Evolutionary conservation across 2,888 invertebrate species (phyloP).

Genomic region (Panorpa germanica): DNA sequence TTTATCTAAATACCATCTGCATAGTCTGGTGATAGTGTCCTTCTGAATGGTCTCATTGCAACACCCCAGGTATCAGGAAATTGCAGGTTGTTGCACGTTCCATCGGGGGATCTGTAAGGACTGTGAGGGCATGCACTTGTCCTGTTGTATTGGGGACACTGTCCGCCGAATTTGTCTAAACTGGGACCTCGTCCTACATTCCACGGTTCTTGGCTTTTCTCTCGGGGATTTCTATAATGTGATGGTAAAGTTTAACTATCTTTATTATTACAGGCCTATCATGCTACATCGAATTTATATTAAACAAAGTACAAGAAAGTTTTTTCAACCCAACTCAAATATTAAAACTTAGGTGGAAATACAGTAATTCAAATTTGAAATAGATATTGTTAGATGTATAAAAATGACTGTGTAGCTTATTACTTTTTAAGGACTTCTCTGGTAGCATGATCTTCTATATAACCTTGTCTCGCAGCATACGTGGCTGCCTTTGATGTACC

Average conservation of each 20-base stretch:
- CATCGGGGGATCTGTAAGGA: constrained; percentile 48
- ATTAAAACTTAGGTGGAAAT: no score
- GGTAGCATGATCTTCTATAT: constrained; percentile 49
- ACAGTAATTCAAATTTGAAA: constrained; percentile 10
- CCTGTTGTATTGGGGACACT: constrained; percentile 16
- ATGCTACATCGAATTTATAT: neutral
- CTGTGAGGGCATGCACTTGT: constrained; percentile 23
- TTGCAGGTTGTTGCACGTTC: constrained; percentile 55
- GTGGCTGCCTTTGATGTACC: constrained; percentile 40
- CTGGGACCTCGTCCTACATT: constrained; percentile 22
- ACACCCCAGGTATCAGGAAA: constrained; percentile 49
- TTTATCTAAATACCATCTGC: constrained; percentile 38
- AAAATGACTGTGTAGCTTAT: constrained; percentile 17
- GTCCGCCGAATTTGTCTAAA: constrained; percentile 20
- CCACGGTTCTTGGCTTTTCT: constrained; percentile 14
- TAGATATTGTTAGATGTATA: constrained; percentile 14
- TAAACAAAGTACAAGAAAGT: constrained; percentile 15
- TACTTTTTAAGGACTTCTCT: constrained; percentile 31
- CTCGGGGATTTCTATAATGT: constrained; percentile 4
- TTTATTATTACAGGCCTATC: neutral
- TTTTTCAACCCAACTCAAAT: constrained; percentile 18
- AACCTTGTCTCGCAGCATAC: constrained; percentile 42
- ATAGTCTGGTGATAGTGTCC: constrained; percentile 55
- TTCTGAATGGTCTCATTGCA: constrained; percentile 51
- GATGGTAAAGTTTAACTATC: no score